Base-by-base conservation (phyloP, 2,797 vertebrate genomes). In the Hafferia zeledoni region DNA sequence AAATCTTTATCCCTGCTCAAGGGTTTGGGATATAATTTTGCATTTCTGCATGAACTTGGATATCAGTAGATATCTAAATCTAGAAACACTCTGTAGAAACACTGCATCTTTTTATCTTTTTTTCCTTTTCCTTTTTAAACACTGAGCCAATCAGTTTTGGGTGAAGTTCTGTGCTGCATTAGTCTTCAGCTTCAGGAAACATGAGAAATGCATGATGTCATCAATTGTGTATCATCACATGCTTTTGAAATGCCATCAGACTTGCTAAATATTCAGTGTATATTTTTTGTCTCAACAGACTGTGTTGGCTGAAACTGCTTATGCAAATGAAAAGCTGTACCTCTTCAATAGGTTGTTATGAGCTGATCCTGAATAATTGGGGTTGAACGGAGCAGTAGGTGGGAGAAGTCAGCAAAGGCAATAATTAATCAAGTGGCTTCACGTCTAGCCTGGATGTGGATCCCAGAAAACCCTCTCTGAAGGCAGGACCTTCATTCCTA, bases 271-370 rank as follows among this genome's bases (percentile, higher is more conserved):
- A 93, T 94, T 93, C 95, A 93, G 88, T 31, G 88, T 92, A 57
- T 92, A 64, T 90, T 93, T 95, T 96, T 83, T 86, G 77, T 87
- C 96, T 96, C 90, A 81, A 67, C 92, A 96, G 93, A 90, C 90
- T 93, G 92, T 92, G 93, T 94, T 96, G 96, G 90, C 95, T 96
- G 95, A 94, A 95, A 84, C 92, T 89, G 57, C 77, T 57, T 86
- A 94, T 92, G 95, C 89, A 96, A 94, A 95, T 96, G 88, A 93
- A 81, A 88, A 96, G 88, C 96, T 90, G 93, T 83, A 96, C 92
- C 80, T 95, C 92, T 94, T 91, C 95, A 96, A 89, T 86, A 90
- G 91, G 72, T 86, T 81, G 49, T 91, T 87, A 82, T 43, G 55
- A 86, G 77, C 87, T 82, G 92, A 92, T 92, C 87, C 76, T 89